phyloP scores from a whole-genome alignment of 2,888 invertebrate species.

The Macropis europaea region DNA sequence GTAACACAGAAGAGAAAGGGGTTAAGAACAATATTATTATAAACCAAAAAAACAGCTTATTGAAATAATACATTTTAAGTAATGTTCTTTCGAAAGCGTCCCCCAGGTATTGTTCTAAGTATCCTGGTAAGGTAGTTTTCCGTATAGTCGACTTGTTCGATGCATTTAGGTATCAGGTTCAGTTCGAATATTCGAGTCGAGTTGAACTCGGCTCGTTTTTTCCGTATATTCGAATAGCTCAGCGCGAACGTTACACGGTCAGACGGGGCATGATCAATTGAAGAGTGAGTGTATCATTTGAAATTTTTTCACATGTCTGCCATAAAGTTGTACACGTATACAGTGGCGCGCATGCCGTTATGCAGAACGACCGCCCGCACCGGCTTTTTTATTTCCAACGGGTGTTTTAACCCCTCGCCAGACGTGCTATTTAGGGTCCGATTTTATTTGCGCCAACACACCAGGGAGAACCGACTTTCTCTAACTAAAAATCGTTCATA shows the following conservation, averaged over 20 bases:
- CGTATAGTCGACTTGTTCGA: too few species aligned
- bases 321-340: conserved; percentile 40
- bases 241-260: conserved; percentile 22
- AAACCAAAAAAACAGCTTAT: too few species aligned
- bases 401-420: conserved; percentile 58
- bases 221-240: too few species aligned
- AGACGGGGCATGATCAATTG: conserved; percentile 18
- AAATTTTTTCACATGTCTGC: conserved; percentile 43
- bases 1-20: too few species aligned
- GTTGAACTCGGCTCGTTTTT: too few species aligned
- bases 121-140: too few species aligned
- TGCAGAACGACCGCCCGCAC: conserved; percentile 43
- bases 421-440: conserved; percentile 60
- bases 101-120: too few species aligned
- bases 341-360: conserved; percentile 32
- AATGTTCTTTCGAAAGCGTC: too few species aligned
- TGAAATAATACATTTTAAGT: too few species aligned
- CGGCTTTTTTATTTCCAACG: conserved; percentile 51
- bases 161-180: too few species aligned
- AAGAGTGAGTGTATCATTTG: conserved; percentile 20
- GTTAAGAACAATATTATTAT: too few species aligned
- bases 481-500: conserved; percentile 40
- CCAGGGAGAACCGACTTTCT: conserved; percentile 35
- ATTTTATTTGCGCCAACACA: conserved; percentile 56
- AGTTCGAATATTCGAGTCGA: too few species aligned